Evolutionary conservation across 2,888 invertebrate species (phyloP), one percentile per base, ranked within the genome.

Genomic region (Zhengitettix transpicula): DNA sequence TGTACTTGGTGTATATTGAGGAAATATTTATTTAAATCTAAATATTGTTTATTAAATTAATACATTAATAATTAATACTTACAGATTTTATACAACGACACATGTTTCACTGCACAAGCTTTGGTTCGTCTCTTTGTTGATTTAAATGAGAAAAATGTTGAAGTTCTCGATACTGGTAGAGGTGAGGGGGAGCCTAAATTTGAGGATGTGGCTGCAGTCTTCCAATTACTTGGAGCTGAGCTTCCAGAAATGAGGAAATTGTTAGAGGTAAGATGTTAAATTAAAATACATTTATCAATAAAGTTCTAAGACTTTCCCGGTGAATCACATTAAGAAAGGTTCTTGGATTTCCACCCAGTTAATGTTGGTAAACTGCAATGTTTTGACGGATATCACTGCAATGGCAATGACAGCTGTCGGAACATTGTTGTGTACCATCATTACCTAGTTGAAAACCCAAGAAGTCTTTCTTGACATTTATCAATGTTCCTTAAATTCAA

Each of bases 71-170:
- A 28, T 47, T 41, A 59, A 51, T 58, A 57, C 47, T 59, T 65
- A 1, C 64, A 74, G 74, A 74, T 81, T 58, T 72, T 81, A 42
- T 80, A 77, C 71, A 81, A 84, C 62, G 93, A 93, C 74, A 88
- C 92, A 55, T 85, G 88, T 71, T 91, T 89, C 73, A 84, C 89
- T 58, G 88, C 89, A 61, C 87, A 90, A 75, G 90, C 92, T 28
- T 76, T 94, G 58, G 87, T 92, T 62, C 81, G 89, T 66, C 79
- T 92, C 63, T 86, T 90, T 82, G 78, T 91, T 66, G 87, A 87
- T 72, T 78, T 83, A 67, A 79, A 81, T 67, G 78, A 78, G 63
- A 82, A 82, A 64, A 77, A 77, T 17, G 73, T 77, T 61, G 78
- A 78, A 66, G 74, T 75, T 53, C 70, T 74, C n/a, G 72, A 73